These are phyloP conservation scores for Pleuronectes platessa DNA, from an alignment of 2,113 vertebrate genomes.

Conservation along the genomic window DNA sequence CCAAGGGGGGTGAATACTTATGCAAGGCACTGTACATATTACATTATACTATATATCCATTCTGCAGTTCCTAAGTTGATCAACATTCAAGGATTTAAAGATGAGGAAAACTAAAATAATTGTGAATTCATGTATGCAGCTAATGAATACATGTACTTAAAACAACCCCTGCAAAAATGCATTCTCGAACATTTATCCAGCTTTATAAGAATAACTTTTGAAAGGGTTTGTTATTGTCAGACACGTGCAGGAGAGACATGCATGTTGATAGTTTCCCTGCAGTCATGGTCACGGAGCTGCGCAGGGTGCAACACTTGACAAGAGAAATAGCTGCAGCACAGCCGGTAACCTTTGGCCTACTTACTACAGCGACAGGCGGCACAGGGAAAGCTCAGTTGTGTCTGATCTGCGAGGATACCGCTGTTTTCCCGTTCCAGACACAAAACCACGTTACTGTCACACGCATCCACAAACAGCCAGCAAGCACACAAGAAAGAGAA, in stretches of 20 bases:
- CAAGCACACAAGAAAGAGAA: not conserved
- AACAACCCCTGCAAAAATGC: not conserved
- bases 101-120: not conserved
- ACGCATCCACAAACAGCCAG: not conserved
- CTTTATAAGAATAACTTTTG: not conserved
- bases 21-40: no score
- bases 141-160: not conserved
- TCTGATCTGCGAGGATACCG: not conserved
- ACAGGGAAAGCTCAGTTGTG: constrained; percentile 30
- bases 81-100: not conserved
- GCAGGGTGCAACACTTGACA: constrained; percentile 47
- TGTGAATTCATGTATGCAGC: not conserved
- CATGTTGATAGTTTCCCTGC: not conserved
- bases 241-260: not conserved
- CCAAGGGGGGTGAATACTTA: no score
- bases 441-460: not conserved
- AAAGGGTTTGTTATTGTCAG: not conserved
- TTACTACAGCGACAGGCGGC: constrained; percentile 51
- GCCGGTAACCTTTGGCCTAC: constrained; percentile 77
- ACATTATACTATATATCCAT: no score
- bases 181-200: not conserved
- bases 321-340: constrained; percentile 48
- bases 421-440: not conserved
- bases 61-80: not conserved
- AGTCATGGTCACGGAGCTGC: constrained; percentile 23